phyloP scores from a whole-genome alignment of 2,113 vertebrate genomes.

The Ptychochromis oligacanthus region DNA sequence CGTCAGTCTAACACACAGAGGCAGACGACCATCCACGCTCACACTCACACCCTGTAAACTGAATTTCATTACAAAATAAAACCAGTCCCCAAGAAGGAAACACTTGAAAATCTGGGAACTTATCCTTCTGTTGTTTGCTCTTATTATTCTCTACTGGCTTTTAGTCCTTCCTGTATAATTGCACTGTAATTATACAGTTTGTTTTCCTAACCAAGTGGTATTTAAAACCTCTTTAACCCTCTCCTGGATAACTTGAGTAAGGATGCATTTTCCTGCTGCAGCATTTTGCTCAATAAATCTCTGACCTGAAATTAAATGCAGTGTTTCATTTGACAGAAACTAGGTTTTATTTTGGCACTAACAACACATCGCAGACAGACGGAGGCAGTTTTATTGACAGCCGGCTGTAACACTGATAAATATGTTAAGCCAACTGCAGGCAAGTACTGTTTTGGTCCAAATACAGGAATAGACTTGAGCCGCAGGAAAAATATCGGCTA shows the following conservation, averaged over 20 bases:
- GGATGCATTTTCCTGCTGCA: neutral
- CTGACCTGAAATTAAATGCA: constrained; percentile 11
- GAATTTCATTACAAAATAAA: neutral
- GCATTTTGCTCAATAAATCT: neutral
- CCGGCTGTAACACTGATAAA: constrained; percentile 5
- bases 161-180: neutral
- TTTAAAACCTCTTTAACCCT: neutral
- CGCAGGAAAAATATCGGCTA: neutral
- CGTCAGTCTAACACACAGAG: too few relatives aligned
- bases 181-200: neutral
- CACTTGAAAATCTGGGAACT: neutral
- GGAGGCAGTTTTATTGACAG: constrained; percentile 12
- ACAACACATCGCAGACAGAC: neutral
- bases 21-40: too few relatives aligned
- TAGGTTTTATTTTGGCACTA: neutral
- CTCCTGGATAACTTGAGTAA: neutral
- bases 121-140: neutral
- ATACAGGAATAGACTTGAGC: neutral
- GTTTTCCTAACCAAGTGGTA: neutral
- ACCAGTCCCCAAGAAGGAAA: neutral
- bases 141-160: neutral
- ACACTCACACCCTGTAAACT: neutral
- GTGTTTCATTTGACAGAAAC: constrained; percentile 1
- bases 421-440: constrained; percentile 13
- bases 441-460: neutral